Percentiles rank a stretch among this genome's conserved stretches.
Evolutionary conservation across 1,140 invertebrate genomes (phyloP).

Genomic region (Calycopis cecrops): DNA sequence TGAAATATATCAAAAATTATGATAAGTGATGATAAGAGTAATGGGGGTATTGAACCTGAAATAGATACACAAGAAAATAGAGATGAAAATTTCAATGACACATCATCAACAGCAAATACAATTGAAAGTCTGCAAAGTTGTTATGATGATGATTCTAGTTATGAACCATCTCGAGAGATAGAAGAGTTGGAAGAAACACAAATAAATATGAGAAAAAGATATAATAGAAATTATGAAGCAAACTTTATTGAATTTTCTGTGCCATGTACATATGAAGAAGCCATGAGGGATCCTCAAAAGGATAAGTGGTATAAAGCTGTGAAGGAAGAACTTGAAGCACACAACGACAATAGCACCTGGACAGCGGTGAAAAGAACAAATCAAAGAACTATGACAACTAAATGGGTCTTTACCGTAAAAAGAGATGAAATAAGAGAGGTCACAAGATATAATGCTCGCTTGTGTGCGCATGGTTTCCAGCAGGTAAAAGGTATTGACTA

Average conservation of each 20-base stretch:
- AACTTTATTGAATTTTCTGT: conserved; percentile 22
- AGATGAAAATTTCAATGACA: neutral
- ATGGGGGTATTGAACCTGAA: conserved; percentile 6
- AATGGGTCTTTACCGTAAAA: conserved; percentile 30
- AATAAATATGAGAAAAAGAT: conserved; percentile 23
- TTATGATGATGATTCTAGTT: conserved; percentile 13
- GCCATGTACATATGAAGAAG: conserved; percentile 22
- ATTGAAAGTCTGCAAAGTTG: conserved; percentile 12
- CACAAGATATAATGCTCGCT: conserved; percentile 27
- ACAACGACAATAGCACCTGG: neutral
- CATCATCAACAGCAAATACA: conserved; percentile 13
- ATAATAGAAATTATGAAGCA: conserved; percentile 18
- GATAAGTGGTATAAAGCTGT: conserved; percentile 22
- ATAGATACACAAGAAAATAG: conserved; percentile 2
- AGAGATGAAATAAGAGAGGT: conserved; percentile 18
- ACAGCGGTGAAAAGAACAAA: conserved; percentile 1
- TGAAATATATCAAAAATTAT: conserved; percentile 4
- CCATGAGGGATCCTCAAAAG: conserved; percentile 17
- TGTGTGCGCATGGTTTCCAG: conserved; percentile 30
- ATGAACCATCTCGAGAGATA: conserved; percentile 21
- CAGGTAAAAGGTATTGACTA: conserved; percentile 52
- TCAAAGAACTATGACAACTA: conserved; percentile 26
- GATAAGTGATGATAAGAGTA: neutral
- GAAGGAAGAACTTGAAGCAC: conserved; percentile 5
- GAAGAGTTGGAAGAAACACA: conserved; percentile 4